These are phyloP conservation scores for Penelope pileata DNA, from an alignment of 2,113 vertebrate genomes.

Conservation along the genomic window DNA sequence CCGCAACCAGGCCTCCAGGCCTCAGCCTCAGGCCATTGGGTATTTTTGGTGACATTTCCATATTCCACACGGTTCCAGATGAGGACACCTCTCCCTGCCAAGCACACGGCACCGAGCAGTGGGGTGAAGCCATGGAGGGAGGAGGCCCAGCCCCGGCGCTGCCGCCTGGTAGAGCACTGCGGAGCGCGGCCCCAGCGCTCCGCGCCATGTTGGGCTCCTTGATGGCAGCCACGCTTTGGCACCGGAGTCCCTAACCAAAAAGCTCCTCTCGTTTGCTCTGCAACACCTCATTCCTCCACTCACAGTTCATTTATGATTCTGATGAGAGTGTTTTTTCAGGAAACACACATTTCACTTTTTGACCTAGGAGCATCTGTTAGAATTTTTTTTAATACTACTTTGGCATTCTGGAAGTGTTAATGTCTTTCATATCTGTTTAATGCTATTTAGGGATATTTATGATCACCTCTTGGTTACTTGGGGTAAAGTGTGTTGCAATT, in stretches of 20 bases:
- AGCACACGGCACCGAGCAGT: too few species aligned
- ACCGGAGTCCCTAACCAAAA: slow-evolving; percentile 51
- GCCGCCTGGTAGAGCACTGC: slow-evolving; percentile 68
- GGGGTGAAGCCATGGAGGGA: too few species aligned
- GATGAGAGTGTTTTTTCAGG: slow-evolving; percentile 74
- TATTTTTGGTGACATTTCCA: neutral
- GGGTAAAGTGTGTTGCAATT: slow-evolving; percentile 81
- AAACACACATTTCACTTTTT: slow-evolving; percentile 83
- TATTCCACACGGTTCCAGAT: neutral
- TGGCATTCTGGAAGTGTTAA: slow-evolving; percentile 82
- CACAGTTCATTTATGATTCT: slow-evolving; percentile 80
- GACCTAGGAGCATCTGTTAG: slow-evolving; percentile 83
- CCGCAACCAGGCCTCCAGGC: too few species aligned
- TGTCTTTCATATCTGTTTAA: slow-evolving; percentile 81
- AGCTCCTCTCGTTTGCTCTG: slow-evolving; percentile 57
- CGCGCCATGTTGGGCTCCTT: too few species aligned
- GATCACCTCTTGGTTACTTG: slow-evolving; percentile 81
- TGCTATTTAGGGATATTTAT: slow-evolving; percentile 87
- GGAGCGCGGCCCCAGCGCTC: too few species aligned
- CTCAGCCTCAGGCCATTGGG: too few species aligned
- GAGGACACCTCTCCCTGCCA: neutral
- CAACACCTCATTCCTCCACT: slow-evolving; percentile 70
- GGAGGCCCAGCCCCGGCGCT: too few species aligned
- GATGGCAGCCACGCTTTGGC: neutral
- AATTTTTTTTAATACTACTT: slow-evolving; percentile 72